Conservation (phyloP, 2,113 vertebrate genomes). For the Ia io region DNA sequence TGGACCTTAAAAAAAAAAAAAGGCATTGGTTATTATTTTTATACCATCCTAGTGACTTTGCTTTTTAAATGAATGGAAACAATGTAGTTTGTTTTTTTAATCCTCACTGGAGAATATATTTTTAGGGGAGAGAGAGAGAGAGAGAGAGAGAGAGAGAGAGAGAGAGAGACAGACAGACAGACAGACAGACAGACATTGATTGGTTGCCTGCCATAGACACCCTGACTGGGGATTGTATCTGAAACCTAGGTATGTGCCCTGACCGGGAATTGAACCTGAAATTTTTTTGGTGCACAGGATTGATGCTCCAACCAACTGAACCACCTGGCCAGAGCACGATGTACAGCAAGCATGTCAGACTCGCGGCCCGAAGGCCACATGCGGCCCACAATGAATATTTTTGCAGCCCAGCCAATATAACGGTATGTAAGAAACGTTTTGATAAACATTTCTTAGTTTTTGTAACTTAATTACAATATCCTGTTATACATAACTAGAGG, state of each 20-base stretch:
- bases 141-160: too few relatives aligned
- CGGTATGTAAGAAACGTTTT: too few relatives aligned
- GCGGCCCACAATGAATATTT: too few relatives aligned
- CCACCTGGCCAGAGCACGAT: not conserved
- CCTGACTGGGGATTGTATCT: not conserved
- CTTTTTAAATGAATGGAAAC: conserved; percentile 86
- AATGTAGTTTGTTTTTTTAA: conserved; percentile 66
- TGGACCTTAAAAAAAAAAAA: conserved; percentile 42
- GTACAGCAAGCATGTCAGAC: not conserved
- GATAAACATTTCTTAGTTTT: too few relatives aligned
- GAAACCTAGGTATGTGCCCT: not conserved
- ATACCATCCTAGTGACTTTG: conserved; percentile 85
- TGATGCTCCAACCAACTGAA: not conserved
- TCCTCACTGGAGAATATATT: not conserved
- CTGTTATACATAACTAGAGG: too few relatives aligned
- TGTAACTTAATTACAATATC: too few relatives aligned
- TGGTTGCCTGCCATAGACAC: not conserved
- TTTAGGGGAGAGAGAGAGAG: too few relatives aligned
- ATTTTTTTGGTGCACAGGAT: not conserved
- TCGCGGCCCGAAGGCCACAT: too few relatives aligned
- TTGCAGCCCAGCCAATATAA: too few relatives aligned
- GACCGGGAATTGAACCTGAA: not conserved
- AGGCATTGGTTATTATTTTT: conserved; percentile 84
- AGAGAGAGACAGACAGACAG: too few relatives aligned
- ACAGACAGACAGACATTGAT: not conserved